Conservation (phyloP, 2,797 vertebrate genomes). For the Mormyrops boulengeri region DNA sequence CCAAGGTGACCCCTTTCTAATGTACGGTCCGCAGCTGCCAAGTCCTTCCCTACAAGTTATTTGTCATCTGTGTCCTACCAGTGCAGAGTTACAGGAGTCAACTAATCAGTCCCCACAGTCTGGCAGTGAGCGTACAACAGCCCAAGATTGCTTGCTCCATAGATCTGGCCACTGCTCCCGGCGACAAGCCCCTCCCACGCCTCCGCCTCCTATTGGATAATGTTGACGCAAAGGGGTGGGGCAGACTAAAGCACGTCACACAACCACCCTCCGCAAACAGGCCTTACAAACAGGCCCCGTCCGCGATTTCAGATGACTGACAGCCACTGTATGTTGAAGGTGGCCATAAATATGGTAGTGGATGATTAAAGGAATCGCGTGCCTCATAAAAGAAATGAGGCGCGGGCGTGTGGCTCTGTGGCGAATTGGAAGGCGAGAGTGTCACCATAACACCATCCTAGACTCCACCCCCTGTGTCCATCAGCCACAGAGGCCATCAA, state of each 20-base stretch:
- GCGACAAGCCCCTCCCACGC: not conserved
- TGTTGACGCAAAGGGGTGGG: not conserved
- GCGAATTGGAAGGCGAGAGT: not conserved
- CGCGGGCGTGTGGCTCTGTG: not conserved
- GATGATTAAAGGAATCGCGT: not conserved
- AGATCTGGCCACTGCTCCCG: conserved; percentile 24
- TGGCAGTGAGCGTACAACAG: conserved; percentile 19
- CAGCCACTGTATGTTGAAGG: not conserved
- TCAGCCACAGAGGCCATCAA: not conserved
- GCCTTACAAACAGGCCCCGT: not conserved
- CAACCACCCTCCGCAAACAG: not conserved
- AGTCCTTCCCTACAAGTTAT: conserved; percentile 38
- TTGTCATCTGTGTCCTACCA: conserved; percentile 38
- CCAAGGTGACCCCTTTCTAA: conserved; percentile 44
- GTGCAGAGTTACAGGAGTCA: conserved; percentile 39
- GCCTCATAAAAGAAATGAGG: not conserved
- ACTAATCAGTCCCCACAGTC: conserved; percentile 35
- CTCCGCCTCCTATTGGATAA: not conserved
- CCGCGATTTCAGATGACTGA: conserved; percentile 3
- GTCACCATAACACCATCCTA: not conserved
- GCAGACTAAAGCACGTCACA: not conserved
- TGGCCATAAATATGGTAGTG: not conserved
- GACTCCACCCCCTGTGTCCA: not conserved
- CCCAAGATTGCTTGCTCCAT: conserved; percentile 25
- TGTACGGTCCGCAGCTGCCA: conserved; percentile 39